Base-by-base conservation (phyloP, 2,113 vertebrate genomes). In the Xiphophorus maculatus region DNA sequence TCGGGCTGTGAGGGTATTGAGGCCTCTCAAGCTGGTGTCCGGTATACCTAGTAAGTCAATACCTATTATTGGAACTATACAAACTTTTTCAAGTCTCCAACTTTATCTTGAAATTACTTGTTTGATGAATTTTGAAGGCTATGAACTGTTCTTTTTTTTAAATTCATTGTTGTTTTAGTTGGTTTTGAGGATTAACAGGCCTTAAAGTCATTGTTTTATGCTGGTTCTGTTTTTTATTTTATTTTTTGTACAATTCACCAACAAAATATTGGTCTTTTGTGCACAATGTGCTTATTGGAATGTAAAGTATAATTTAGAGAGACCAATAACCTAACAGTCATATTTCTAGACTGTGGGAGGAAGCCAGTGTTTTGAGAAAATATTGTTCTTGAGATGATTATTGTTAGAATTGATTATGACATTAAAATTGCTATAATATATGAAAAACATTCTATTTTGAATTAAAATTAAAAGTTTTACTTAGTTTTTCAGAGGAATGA, bases 11-110 rank as follows among this genome's bases (percentile, higher is more conserved):
- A 93, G 98, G 54, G 98, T 99, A 13, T 91, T 99, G 76, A 95
- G 98, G 75, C 98, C 98, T 1, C 95, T 99, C 81, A 96, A 98
- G 74, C 96, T 99, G 89, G 98, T 99, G 79, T 99, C 98, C 14
- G 98, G 98, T 87, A 98, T 99, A 90, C 98, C 98, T 10, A 99
- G 98, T 99, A 93, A 99, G 98, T 92, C 9, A 12, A 73, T 44
- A 27, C 25, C 74, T 42, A 40, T 72, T 27, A 42, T 74, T 40
- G 48, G 5, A 54, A 66, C 40, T 15, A 60, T 71, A 67, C 67
- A 54, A 10, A 29, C 22, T 37, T 69, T 61, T 65, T 25, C 9
- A 33, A 65, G 10, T 19, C 17, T 19, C 4, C 17, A 48, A 17
- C 44, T 48, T 48, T 48, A 48, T 19, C 17, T 17, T 48, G 17